Conservation (phyloP, 2,113 vertebrate species). For the Boulengeromyrus knoepffleri region DNA sequence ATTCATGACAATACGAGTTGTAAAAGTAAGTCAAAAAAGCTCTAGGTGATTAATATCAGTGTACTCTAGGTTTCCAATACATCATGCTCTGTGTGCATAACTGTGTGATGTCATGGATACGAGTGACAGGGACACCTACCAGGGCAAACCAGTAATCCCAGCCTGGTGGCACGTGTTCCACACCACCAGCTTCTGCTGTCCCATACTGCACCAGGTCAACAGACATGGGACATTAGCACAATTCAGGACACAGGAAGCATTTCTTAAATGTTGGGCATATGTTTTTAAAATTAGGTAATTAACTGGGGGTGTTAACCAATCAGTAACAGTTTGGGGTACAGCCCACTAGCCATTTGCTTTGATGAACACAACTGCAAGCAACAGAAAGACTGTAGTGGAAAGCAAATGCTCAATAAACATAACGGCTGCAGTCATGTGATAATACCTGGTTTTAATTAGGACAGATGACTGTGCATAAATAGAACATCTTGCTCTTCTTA, state of each 20-base stretch:
- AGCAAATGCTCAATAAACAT: background rate
- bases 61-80: background rate
- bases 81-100: background rate
- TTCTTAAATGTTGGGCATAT: background rate
- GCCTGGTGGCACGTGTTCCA: slow-evolving; percentile 80
- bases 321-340: background rate
- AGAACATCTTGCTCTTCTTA: background rate
- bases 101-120: background rate
- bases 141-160: slow-evolving; percentile 93
- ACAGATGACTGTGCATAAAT: background rate
- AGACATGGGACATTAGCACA: background rate
- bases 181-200: slow-evolving; percentile 74
- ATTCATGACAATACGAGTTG: background rate
- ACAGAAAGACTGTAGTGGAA: background rate
- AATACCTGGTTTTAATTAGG: background rate
- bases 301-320: background rate
- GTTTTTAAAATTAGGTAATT: background rate
- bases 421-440: background rate
- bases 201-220: slow-evolving; percentile 71
- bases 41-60: background rate
- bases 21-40: background rate
- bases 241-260: background rate
- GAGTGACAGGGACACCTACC: slow-evolving; percentile 60
- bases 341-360: background rate
- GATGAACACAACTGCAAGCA: background rate